Base-by-base conservation (phyloP, 2,888 invertebrate species). In the Nasonovia ribisnigri region DNA sequence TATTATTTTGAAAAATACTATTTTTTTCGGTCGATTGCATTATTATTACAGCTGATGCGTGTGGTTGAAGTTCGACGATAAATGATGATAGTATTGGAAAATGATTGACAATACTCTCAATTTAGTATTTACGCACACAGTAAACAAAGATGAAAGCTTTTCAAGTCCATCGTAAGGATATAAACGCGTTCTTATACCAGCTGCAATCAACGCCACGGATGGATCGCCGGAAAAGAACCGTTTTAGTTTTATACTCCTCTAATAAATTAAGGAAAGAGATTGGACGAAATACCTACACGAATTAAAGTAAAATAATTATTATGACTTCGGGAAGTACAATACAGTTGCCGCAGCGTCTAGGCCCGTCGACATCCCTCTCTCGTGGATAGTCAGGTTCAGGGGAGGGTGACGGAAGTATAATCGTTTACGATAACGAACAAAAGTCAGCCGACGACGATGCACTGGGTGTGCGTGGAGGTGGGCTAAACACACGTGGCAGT, bases 401-500 rank as follows among this genome's bases (percentile, higher is more conserved):
- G 20, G 20, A 36, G 36, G 77, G 77, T 8, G 1, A 67, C 67
- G n/a, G 16, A 54, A 67, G 36, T 36, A 20, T 77, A 77, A 77
- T 77, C 20, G 77, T 36, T 36, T 77, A 16, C 20, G 36, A 77
- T 77, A 77, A 36, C 20, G 1, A 77, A 77, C 77, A 24, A 77
- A 77, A 36, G 36, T 36, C 20, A 36, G 36, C 20, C 20, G n/a
- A 6, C 6, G 77, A 24, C 1, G 20, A 36, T 42, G 36, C 36
- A 36, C 3, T 36, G 8, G 36, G 77, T 77, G 8, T 20, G 36
- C 8, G 77, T 20, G 36, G 20, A 20, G 77, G 6, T 77, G 5
- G 20, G 77, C 24, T 57, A 89, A 42, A 60, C n/a, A 89, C 42
- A 60, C 42, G 54, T 36, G 54, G 88, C 57, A 88, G 60, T 90